A percentile compares a stretch with the other conserved stretches of the same genome.
Evolutionary conservation across 2,888 invertebrate genomes (phyloP).

Genomic region (Sipha maydis): DNA sequence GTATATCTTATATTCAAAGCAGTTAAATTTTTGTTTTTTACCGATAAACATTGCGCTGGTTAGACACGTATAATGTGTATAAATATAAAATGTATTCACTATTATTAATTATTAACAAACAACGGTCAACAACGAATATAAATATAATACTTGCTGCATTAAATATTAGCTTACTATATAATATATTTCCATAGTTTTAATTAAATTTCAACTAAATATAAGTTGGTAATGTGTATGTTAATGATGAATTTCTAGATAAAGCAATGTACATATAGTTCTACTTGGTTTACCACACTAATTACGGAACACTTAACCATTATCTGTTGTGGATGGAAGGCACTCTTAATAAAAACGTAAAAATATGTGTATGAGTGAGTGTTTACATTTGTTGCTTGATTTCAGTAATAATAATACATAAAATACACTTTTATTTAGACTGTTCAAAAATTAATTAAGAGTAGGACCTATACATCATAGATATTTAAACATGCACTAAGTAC

Average conservation of each 20-base stretch:
- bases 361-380: neutral
- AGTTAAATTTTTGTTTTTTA: neutral
- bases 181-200: neutral
- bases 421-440: constrained; percentile 4
- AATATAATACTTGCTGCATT: neutral
- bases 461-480: neutral
- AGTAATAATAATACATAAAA: neutral
- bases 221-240: neutral
- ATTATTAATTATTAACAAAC: neutral
- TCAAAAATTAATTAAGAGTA: constrained; percentile 12
- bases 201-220: neutral
- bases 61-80: neutral
- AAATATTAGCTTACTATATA: neutral
- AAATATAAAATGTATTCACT: too few species aligned
- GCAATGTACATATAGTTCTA: neutral
- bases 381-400: neutral
- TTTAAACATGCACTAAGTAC: neutral
- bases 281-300: constrained; percentile 18
- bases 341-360: neutral
- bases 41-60: constrained; percentile 15
- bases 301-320: neutral
- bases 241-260: neutral
- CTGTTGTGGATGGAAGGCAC: neutral
- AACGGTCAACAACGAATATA: neutral
- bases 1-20: neutral